A percentile compares a stretch with the other conserved stretches of the same genome.
These are phyloP conservation scores for Aphis gossypii DNA, from an alignment of 1,140 invertebrate genomes.

Conservation along the genomic window DNA sequence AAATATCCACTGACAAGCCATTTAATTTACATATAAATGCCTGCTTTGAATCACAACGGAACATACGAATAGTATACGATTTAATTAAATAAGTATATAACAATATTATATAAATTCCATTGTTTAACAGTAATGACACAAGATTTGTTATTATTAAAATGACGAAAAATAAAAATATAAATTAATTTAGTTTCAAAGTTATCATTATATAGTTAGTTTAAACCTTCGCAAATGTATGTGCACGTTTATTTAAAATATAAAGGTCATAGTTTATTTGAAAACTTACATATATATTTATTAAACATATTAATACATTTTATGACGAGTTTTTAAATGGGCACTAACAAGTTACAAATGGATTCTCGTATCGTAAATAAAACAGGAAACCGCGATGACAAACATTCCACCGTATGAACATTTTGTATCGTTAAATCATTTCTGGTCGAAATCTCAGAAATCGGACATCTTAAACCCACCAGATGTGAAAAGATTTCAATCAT, in stretches of 20 bases:
- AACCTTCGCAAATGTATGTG: background rate
- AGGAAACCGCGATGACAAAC: background rate
- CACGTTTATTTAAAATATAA: background rate
- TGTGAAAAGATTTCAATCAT: constrained; percentile 40
- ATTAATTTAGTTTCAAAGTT: background rate
- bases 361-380: constrained; percentile 3
- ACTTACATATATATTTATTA: background rate
- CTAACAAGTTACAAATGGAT: background rate
- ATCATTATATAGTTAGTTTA: background rate
- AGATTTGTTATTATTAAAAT: background rate
- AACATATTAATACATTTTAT: background rate
- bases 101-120: background rate
- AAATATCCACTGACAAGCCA: background rate
- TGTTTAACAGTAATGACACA: background rate
- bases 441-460: constrained; percentile 26
- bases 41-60: background rate
- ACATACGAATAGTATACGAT: background rate
- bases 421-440: background rate
- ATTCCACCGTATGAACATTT: background rate
- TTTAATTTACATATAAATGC: background rate
- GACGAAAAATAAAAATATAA: background rate
- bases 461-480: background rate
- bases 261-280: background rate
- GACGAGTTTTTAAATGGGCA: background rate
- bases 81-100: background rate